Conservation (phyloP, 2,888 invertebrate genomes). For the Maniola hyperantus region DNA sequence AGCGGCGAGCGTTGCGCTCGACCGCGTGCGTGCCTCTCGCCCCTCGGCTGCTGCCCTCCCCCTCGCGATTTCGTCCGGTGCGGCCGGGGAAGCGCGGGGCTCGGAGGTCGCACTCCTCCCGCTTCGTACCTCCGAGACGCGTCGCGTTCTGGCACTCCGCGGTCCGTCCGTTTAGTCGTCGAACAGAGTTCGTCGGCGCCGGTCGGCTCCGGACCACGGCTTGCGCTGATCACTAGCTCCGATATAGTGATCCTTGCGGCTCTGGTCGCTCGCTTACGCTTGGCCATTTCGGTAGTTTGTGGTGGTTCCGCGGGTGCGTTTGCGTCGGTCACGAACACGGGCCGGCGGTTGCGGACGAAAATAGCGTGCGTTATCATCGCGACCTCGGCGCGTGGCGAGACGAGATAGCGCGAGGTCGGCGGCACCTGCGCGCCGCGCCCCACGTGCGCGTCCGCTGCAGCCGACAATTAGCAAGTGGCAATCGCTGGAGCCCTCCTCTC, state of each 20-base stretch:
- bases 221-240: conserved; percentile 41
- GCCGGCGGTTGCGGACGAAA: conserved; percentile 65
- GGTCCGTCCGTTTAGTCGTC: conserved; percentile 66
- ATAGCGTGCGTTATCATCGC: conserved; percentile 79
- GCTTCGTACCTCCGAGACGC: conserved; percentile 61
- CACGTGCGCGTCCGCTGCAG: conserved; percentile 66
- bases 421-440: conserved; percentile 72
- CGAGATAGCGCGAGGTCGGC: conserved; percentile 79
- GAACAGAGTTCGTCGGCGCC: conserved; percentile 75
- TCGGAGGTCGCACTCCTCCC: conserved; percentile 75
- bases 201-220: conserved; percentile 53
- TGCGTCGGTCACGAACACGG: conserved; percentile 68
- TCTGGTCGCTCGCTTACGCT: conserved; percentile 42
- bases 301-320: conserved; percentile 65
- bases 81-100: conserved; percentile 63
- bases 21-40: conserved; percentile 69
- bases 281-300: conserved; percentile 63
- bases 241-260: conserved; percentile 34
- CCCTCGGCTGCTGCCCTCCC: conserved; percentile 42
- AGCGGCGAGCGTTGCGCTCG: conserved; percentile 74
- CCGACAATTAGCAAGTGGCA: conserved; percentile 50
- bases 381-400: conserved; percentile 74
- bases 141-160: conserved; percentile 43
- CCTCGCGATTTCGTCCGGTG: conserved; percentile 66
- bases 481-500: conserved; percentile 36